phyloP scores from a whole-genome alignment of 2,797 vertebrate species.

The Argentina silus region DNA sequence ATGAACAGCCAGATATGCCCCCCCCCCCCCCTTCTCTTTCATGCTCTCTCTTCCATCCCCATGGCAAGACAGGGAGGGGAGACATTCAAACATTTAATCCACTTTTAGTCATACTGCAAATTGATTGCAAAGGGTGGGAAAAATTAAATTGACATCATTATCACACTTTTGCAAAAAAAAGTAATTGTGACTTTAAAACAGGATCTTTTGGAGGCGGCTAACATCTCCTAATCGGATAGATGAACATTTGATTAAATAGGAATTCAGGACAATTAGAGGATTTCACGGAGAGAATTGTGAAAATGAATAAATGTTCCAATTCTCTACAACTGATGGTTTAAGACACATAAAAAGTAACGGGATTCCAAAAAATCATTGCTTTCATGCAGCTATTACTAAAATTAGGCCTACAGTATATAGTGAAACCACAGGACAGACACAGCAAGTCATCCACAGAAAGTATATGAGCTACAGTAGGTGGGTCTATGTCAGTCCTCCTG shows the following conservation, averaged over 20 bases:
- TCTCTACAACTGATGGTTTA: neutral
- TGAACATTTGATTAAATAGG: slow-evolving; percentile 4
- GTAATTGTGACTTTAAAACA: slow-evolving; percentile 31
- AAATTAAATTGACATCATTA: slow-evolving; percentile 63
- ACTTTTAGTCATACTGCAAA: slow-evolving; percentile 67
- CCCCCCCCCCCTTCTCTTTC: slow-evolving; percentile 7
- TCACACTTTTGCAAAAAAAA: slow-evolving; percentile 42
- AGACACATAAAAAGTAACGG: neutral
- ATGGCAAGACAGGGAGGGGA: slow-evolving; percentile 47
- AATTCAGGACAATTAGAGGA: neutral
- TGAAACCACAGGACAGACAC: neutral
- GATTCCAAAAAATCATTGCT: neutral
- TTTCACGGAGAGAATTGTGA: slow-evolving; percentile 5
- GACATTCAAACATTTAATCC: slow-evolving; percentile 61
- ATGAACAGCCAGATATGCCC: slow-evolving; percentile 22
- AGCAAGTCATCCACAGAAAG: neutral
- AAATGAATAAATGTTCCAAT: neutral
- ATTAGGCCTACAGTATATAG: neutral
- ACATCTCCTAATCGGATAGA: slow-evolving; percentile 15
- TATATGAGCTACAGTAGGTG: slow-evolving; percentile 19
- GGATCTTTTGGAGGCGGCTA: slow-evolving; percentile 28
- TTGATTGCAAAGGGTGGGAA: slow-evolving; percentile 57
- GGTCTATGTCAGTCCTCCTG: neutral
- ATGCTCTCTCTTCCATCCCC: slow-evolving; percentile 29
- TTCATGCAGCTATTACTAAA: neutral